These are phyloP conservation scores for Galemys pyrenaicus DNA, from an alignment of 2,113 vertebrate species.

Conservation along the genomic window DNA sequence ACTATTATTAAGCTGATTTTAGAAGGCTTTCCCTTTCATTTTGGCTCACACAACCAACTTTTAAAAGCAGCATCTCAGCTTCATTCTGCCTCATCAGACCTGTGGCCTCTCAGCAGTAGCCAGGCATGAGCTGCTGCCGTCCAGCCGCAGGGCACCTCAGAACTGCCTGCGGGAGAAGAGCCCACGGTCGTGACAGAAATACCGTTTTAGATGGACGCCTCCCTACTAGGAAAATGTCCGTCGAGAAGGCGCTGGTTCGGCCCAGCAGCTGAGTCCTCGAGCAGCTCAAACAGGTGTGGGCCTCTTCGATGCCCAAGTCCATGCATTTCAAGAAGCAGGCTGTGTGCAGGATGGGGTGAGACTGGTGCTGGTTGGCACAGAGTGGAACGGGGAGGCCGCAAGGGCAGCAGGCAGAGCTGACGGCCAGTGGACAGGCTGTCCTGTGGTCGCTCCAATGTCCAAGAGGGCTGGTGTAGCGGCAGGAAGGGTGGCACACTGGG, in stretches of 20 bases:
- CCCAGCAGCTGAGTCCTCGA: background rate
- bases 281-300: background rate
- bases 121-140: accelerated
- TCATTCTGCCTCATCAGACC: background rate
- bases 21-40: background rate
- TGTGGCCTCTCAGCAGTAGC: background rate
- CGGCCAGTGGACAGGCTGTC: too few relatives aligned
- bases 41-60: background rate
- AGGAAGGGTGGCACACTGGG: too few relatives aligned
- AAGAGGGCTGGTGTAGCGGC: too few relatives aligned
- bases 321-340: background rate
- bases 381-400: background rate
- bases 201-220: background rate
- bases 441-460: too few relatives aligned
- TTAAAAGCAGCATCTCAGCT: background rate
- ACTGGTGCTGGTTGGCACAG: background rate
- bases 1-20: background rate
- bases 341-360: background rate
- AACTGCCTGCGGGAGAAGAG: background rate
- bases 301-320: background rate
- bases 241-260: background rate
- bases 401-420: too few relatives aligned
- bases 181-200: accelerated
- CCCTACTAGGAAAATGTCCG: background rate
- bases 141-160: background rate